A percentile compares a stretch with the other conserved stretches of the same genome.
These are phyloP conservation scores for Mesoclemmys tuberculata DNA, from an alignment of 2,113 vertebrate species.

Conservation along the genomic window DNA sequence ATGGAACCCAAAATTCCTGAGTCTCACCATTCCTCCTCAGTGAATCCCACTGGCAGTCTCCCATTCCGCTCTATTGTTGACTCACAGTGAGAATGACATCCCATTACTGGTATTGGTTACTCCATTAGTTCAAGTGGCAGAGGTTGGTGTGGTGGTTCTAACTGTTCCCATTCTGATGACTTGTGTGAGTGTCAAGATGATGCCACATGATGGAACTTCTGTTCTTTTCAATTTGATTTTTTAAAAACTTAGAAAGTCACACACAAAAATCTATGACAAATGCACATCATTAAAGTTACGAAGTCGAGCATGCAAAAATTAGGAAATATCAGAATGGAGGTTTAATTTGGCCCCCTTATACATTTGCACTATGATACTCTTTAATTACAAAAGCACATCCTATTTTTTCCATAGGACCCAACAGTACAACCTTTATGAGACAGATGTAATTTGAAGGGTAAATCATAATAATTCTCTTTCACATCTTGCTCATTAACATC, in stretches of 20 bases:
- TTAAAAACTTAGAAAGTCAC: not conserved
- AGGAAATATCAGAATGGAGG: not conserved
- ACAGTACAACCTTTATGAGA: not conserved
- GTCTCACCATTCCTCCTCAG: not conserved
- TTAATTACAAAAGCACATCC: not conserved
- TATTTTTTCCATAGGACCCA: not conserved
- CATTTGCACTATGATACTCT: not conserved
- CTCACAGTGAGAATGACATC: not conserved
- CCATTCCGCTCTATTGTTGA: not conserved
- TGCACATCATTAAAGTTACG: not conserved
- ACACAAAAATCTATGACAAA: not conserved
- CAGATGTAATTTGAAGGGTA: not conserved
- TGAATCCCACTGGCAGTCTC: not conserved
- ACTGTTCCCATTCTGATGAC: not conserved
- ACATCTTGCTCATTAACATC: not conserved
- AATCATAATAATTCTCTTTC: not conserved
- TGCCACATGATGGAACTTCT: not conserved
- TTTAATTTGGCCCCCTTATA: not conserved
- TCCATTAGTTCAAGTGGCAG: not conserved
- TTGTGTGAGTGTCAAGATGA: not conserved
- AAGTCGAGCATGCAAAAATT: not conserved
- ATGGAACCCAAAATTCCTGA: not conserved
- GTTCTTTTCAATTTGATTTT: not conserved
- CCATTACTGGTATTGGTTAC: not conserved
- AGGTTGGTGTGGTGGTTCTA: not conserved